Conservation (phyloP, 2,113 vertebrate species). For the Passerina amoena region DNA sequence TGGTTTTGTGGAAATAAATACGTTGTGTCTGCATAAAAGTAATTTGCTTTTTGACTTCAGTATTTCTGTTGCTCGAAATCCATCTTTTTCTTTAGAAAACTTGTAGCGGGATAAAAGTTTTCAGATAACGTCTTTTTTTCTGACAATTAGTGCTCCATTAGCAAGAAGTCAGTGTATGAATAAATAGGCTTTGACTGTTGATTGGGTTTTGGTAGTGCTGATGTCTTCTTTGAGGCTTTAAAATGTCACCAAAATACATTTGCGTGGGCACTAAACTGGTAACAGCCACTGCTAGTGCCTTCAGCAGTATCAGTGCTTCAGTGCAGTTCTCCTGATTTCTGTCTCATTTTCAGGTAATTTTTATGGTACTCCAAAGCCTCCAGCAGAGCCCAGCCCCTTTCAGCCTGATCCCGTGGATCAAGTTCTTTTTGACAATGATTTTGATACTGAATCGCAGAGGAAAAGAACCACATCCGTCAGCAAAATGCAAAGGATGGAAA, state of each 20-base stretch:
- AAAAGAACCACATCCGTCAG: constrained; percentile 96
- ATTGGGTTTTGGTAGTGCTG: background rate
- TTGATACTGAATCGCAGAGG: constrained; percentile 91
- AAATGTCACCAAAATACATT: background rate
- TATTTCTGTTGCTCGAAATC: background rate
- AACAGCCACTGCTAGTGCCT: background rate
- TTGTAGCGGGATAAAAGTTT: background rate
- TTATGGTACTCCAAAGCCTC: constrained; percentile 96
- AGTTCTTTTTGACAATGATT: constrained; percentile 95
- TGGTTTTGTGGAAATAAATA: background rate
- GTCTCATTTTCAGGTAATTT: constrained; percentile 85
- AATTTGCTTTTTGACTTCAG: background rate
- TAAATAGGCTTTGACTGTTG: background rate
- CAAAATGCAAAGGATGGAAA: constrained; percentile 96
- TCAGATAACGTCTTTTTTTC: background rate
- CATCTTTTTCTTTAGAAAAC: background rate
- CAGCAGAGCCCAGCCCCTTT: constrained; percentile 92
- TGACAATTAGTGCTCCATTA: background rate
- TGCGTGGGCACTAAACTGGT: fast-evolving
- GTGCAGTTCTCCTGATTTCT: background rate
- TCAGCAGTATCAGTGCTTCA: background rate
- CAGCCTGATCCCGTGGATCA: constrained; percentile 96
- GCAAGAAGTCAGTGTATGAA: background rate
- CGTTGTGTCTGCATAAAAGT: background rate
- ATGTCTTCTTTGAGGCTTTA: background rate